These are phyloP conservation scores for Diarsia dahlii DNA, from an alignment of 2,888 invertebrate genomes.

Conservation along the genomic window DNA sequence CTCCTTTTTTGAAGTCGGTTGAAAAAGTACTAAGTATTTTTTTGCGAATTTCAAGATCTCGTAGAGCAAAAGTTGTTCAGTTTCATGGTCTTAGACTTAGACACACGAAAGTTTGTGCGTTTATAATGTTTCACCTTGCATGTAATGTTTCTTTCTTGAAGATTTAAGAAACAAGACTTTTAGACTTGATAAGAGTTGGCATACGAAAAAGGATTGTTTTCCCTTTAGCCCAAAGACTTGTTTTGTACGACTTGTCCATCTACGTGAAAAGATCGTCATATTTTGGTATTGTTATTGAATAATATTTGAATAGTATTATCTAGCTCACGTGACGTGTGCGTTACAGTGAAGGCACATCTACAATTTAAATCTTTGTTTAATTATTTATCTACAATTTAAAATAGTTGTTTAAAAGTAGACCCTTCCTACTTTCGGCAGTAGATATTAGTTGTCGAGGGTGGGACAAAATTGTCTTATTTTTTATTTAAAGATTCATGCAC, in stretches of 20 bases:
- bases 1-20: too few species aligned
- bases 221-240: not conserved
- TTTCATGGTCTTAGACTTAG: not conserved
- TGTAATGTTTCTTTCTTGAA: too few species aligned
- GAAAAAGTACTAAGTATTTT: too few species aligned
- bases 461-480: not conserved
- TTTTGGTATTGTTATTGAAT: not conserved
- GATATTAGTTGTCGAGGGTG: not conserved
- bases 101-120: not conserved
- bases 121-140: not conserved
- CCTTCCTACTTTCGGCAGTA: too few species aligned
- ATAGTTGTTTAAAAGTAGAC: not conserved
- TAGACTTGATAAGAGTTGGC: not conserved
- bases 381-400: not conserved
- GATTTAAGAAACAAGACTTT: too few species aligned
- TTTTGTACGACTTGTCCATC: not conserved
- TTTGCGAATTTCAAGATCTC: not conserved
- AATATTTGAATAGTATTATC: not conserved
- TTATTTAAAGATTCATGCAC: too few species aligned
- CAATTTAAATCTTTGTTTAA: too few species aligned
- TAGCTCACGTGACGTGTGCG: too few species aligned
- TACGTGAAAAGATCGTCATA: not conserved
- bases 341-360: too few species aligned
- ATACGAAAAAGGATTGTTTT: conserved; percentile 3
- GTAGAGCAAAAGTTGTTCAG: not conserved